These are phyloP conservation scores for Musca domestica DNA, from an alignment of 1,140 invertebrate species.

Conservation along the genomic window DNA sequence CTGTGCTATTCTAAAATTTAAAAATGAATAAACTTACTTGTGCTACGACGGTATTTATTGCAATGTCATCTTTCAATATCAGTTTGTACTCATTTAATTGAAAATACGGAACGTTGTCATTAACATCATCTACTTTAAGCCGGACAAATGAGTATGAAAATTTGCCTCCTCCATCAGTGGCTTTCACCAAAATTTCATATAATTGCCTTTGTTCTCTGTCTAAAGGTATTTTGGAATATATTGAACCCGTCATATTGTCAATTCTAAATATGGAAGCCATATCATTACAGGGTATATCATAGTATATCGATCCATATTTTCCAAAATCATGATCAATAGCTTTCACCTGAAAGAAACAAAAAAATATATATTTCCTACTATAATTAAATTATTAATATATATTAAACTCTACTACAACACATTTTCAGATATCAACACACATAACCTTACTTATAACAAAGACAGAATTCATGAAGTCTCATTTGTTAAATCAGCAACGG, in stretches of 20 bases:
- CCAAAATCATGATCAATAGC: conserved; percentile 79
- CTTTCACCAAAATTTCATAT: conserved; percentile 79
- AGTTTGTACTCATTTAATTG: conserved; percentile 76
- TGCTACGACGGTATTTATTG: conserved; percentile 65
- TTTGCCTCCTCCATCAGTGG: conserved; percentile 81
- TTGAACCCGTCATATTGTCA: conserved; percentile 73
- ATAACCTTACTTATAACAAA: no score
- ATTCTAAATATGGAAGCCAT: conserved; percentile 77
- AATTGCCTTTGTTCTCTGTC: conserved; percentile 75
- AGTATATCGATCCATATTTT: conserved; percentile 75
- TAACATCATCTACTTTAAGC: conserved; percentile 77
- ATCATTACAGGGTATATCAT: conserved; percentile 77
- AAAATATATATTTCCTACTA: background rate
- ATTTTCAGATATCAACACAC: no score
- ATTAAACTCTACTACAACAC: no score
- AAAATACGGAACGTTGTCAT: conserved; percentile 86
- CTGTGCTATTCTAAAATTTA: no score
- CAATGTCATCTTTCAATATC: conserved; percentile 65
- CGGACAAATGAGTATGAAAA: conserved; percentile 76
- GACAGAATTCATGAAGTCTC: no score
- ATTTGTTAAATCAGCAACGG: no score
- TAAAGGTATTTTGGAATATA: conserved; percentile 71
- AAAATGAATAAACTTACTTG: no score
- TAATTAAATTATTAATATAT: no score
- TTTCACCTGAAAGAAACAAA: conserved; percentile 31